These are phyloP conservation scores for Drosophila hamatofila DNA, from an alignment of 2,888 invertebrate species.

Conservation along the genomic window DNA sequence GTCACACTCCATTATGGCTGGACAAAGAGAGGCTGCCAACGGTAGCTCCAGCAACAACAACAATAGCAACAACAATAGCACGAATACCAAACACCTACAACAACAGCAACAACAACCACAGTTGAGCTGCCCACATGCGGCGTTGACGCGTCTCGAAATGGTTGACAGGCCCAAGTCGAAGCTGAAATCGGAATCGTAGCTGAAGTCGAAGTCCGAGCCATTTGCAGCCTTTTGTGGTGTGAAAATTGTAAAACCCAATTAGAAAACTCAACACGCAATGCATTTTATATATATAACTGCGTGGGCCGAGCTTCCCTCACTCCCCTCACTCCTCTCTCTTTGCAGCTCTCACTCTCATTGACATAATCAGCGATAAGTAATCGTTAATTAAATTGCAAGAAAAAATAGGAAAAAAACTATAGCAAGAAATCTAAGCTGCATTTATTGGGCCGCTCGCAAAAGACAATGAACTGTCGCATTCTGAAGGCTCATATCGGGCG, in stretches of 20 bases:
- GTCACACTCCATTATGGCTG: conserved; percentile 79
- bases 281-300: conserved; percentile 32
- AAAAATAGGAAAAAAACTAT: neutral
- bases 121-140: conserved; percentile 58
- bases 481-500: conserved; percentile 56
- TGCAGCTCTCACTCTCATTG: conserved; percentile 23
- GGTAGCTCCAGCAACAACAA: conserved; percentile 33
- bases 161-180: conserved; percentile 54
- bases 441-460: conserved; percentile 42
- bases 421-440: conserved; percentile 54
- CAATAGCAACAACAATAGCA: conserved; percentile 7
- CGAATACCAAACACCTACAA: conserved; percentile 25
- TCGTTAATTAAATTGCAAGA: conserved; percentile 71
- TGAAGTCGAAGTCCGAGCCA: conserved; percentile 35
- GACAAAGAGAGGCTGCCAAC: conserved; percentile 61
- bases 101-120: conserved; percentile 8
- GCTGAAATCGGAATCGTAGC: conserved; percentile 8
- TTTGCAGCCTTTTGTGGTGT: conserved; percentile 63
- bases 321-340: neutral
- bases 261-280: conserved; percentile 67
- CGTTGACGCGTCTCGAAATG: conserved; percentile 58
- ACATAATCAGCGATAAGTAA: conserved; percentile 74
- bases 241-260: conserved; percentile 74
- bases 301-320: conserved; percentile 27
- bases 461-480: conserved; percentile 76